A percentile compares a stretch with the other conserved stretches of the same genome.
Evolutionary conservation across 2,888 invertebrate genomes (phyloP).

Genomic region (Andrena dorsata): DNA sequence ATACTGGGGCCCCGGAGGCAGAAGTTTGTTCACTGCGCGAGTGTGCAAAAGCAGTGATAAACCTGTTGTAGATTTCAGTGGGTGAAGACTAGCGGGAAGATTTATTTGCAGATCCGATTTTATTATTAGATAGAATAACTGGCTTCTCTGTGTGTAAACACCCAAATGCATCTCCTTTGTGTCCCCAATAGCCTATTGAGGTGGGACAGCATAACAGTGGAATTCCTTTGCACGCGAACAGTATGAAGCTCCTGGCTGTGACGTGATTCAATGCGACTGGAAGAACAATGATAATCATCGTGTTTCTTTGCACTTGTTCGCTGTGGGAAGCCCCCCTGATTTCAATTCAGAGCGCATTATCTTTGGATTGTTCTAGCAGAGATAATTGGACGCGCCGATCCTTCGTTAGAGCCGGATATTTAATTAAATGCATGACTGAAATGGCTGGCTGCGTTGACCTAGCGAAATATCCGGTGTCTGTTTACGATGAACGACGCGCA

Average conservation of each 20-base stretch:
- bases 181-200: too few relatives aligned
- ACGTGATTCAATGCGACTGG: not conserved
- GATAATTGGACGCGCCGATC: conserved; percentile 39
- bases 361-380: conserved; percentile 29
- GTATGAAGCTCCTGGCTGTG: too few relatives aligned
- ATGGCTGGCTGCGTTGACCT: not conserved
- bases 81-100: not conserved
- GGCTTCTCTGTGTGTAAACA: too few relatives aligned
- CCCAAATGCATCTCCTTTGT: too few relatives aligned
- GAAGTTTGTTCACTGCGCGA: not conserved
- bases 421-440: conserved; percentile 45
- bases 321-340: not conserved
- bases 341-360: conserved; percentile 36
- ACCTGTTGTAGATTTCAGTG: not conserved
- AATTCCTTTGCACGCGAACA: too few relatives aligned
- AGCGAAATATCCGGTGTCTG: conserved; percentile 27
- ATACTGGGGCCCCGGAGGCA: not conserved
- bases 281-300: conserved; percentile 8
- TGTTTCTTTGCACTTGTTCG: not conserved
- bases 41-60: not conserved
- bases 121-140: too few relatives aligned
- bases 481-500: conserved; percentile 2
- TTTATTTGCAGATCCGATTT: too few relatives aligned
- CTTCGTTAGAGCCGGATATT: conserved; percentile 52
- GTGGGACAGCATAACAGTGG: too few relatives aligned